Conservation (phyloP, 2,113 vertebrate genomes). For the Phyllostomus discolor region DNA sequence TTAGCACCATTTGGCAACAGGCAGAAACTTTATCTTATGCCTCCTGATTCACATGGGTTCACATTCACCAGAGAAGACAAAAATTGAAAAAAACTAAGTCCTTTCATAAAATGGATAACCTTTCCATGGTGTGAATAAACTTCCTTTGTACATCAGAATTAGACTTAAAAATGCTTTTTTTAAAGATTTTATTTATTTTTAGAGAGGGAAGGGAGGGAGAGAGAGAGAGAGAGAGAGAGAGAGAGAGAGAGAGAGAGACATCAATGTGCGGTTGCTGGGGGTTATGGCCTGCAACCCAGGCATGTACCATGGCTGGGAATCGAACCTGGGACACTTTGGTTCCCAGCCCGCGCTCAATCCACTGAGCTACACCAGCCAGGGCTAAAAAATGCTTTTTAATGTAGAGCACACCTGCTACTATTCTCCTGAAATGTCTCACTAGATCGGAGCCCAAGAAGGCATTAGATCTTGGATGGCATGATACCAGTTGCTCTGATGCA, state of each 20-base stretch:
- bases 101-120: background rate
- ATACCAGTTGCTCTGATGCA: background rate
- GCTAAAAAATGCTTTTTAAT: slow-evolving; percentile 41
- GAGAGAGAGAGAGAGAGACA: no score
- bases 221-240: no score
- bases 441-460: background rate
- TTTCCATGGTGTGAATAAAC: background rate
- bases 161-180: background rate
- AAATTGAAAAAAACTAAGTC: background rate
- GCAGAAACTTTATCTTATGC: background rate
- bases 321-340: no score
- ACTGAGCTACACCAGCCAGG: no score
- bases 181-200: no score
- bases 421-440: background rate
- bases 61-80: background rate
- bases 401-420: background rate
- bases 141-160: background rate
- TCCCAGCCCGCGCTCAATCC: no score
- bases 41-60: background rate
- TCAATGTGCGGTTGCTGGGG: no score
- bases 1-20: background rate
- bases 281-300: no score
- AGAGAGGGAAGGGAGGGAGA: no score
- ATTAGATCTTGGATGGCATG: background rate
- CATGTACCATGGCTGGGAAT: no score